Base-by-base conservation (phyloP, 2,888 invertebrate genomes). In the Diadromus collaris region DNA sequence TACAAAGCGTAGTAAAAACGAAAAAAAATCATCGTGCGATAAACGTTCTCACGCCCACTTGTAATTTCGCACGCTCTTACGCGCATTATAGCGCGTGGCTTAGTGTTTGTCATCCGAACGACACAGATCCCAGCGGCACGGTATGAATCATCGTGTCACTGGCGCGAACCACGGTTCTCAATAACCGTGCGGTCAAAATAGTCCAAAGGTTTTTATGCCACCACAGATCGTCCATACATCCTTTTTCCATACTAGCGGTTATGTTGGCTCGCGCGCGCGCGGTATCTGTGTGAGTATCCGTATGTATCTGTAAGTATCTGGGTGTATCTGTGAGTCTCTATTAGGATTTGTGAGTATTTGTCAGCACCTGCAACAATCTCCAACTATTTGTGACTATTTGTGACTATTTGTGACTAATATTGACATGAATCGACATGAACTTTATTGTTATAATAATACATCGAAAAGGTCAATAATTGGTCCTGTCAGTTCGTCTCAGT, bases 51-150 rank as follows among this genome's bases (percentile, higher is more conserved):
- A 68, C 54, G 68, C 41, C 29, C 68, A 41, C 68, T 54, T n/a
- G 27, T 54, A 68, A 68, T 56, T 68, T 68, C 54, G 29, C 68
- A 68, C 68, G 54, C n/a, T n/a, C 54, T 54, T 61, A 67, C 72
- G 79, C 75, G 58, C 73, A 58, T 69, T 72, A 74, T 38, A 72
- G 46, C 61, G 44, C 34, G 32, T n/a, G 13, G 56, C 27, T 21
- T 27, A n/a, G 9, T 24, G 27, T 27, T 38, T n/a, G 13, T 7
- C 19, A 27, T 27, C 27, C 41, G 54, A 56, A 24, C 41, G 24
- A 29, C 56, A 56, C 56, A 24, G 27, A 56, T 9, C 54, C 34
- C 29, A 9, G 27, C 24, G 16, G 38, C 27, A 10, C 27, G 6
- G 27, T 19, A 54, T 56, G 68, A 68, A 56, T 68, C 68, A 56